A percentile compares a stretch with the other conserved stretches of the same genome.
Evolutionary conservation across 2,797 vertebrate species (phyloP).

Genomic region (Moxostoma hubbsi): DNA sequence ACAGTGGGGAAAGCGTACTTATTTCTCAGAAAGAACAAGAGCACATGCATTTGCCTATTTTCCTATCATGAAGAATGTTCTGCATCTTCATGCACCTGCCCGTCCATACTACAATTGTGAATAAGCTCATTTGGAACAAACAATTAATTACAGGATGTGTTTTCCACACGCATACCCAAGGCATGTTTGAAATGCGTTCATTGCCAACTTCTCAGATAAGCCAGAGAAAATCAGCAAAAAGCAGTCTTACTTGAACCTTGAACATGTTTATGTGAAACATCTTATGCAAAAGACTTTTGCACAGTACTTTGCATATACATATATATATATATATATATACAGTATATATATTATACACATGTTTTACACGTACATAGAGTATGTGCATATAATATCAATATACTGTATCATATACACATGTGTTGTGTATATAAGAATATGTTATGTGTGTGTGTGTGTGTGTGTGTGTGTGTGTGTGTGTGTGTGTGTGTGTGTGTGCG

Average conservation of each 20-base stretch:
- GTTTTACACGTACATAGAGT: too few species aligned
- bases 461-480: too few species aligned
- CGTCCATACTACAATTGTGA: conserved; percentile 20
- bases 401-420: too few species aligned
- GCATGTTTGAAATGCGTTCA: neutral
- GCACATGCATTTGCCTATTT: conserved; percentile 21
- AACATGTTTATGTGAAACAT: neutral
- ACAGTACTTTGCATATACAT: too few species aligned
- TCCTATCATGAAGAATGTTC: conserved; percentile 26
- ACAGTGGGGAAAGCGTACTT: conserved; percentile 29
- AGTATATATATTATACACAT: too few species aligned
- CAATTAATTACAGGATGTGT: conserved; percentile 32
- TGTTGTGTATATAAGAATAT: too few species aligned
- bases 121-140: conserved; percentile 21
- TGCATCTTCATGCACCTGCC: conserved; percentile 23
- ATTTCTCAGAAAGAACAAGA: conserved; percentile 23
- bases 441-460: too few species aligned
- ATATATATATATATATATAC: too few species aligned
- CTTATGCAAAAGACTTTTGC: too few species aligned
- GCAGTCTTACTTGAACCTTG: neutral
- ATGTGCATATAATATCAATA: too few species aligned
- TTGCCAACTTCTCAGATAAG: neutral
- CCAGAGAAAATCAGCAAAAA: neutral
- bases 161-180: conserved; percentile 1
- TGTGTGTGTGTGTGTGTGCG: too few species aligned